Percentiles rank a stretch among this genome's conserved stretches.
Evolutionary conservation across 1,140 invertebrate genomes (phyloP).

Genomic region (Drosophila prosaltans): DNA sequence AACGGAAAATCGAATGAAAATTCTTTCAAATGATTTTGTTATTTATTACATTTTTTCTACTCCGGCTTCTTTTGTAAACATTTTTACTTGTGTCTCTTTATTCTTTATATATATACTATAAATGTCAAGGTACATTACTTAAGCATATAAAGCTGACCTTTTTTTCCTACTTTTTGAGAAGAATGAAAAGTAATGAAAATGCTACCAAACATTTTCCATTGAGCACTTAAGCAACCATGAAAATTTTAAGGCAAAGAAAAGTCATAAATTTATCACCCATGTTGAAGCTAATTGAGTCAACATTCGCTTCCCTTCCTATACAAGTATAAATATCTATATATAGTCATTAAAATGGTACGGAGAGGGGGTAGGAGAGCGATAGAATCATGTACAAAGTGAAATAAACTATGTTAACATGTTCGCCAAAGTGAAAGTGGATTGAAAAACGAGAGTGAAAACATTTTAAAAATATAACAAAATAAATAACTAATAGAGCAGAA

Average conservation of each 20-base stretch:
- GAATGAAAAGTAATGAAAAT: slow-evolving; percentile 12
- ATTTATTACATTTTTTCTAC: slow-evolving; percentile 44
- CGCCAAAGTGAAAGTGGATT: slow-evolving; percentile 49
- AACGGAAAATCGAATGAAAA: slow-evolving; percentile 28
- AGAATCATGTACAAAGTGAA: slow-evolving; percentile 51
- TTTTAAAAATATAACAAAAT: slow-evolving; percentile 61
- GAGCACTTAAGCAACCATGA: slow-evolving; percentile 45
- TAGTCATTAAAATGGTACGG: slow-evolving; percentile 26
- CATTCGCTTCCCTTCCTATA: slow-evolving; percentile 29
- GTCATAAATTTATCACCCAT: slow-evolving; percentile 53
- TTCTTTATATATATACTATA: slow-evolving; percentile 4
- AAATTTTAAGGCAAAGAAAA: slow-evolving; percentile 16
- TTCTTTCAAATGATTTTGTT: slow-evolving; percentile 48
- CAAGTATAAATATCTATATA: slow-evolving; percentile 44
- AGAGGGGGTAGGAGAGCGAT: slow-evolving; percentile 28
- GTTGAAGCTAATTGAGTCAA: slow-evolving; percentile 66
- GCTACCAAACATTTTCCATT: slow-evolving; percentile 28
- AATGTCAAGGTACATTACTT: slow-evolving; percentile 65
- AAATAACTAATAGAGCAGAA: slow-evolving; percentile 23
- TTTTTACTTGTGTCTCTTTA: neutral
- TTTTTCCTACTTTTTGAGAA: slow-evolving; percentile 1
- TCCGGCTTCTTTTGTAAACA: slow-evolving; percentile 3
- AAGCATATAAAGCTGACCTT: slow-evolving; percentile 48
- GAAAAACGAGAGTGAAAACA: slow-evolving; percentile 44
- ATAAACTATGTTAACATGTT: slow-evolving; percentile 42